Evolutionary conservation across 2,113 vertebrate species (phyloP).

Genomic region (Nicator chloris): DNA sequence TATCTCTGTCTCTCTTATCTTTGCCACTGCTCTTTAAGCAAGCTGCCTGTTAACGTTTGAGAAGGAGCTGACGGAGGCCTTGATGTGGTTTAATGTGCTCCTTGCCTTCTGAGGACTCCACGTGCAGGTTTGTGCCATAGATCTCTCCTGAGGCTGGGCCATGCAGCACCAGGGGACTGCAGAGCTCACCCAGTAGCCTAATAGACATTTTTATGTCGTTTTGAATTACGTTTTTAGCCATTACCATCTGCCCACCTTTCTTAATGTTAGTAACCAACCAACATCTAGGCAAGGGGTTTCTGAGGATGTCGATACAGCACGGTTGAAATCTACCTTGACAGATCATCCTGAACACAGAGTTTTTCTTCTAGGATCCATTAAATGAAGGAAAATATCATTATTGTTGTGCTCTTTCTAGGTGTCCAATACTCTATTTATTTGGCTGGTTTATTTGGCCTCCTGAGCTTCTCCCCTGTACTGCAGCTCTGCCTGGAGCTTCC

Average conservation of each 20-base stretch:
- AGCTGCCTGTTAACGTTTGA: neutral
- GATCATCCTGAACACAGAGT: neutral
- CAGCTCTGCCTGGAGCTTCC: neutral
- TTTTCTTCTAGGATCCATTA: neutral
- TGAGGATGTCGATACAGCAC: neutral
- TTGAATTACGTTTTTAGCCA: neutral
- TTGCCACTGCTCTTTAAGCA: neutral
- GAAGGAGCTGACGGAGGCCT: neutral
- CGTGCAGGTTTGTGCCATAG: neutral
- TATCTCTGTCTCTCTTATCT: neutral
- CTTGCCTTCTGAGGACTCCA: neutral
- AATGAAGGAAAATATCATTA: neutral
- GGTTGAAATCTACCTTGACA: neutral
- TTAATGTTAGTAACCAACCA: neutral
- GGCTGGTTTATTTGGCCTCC: neutral
- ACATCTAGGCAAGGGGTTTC: neutral
- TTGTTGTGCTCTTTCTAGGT: accelerated
- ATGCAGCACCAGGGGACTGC: neutral
- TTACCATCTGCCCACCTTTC: neutral
- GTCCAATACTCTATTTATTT: neutral
- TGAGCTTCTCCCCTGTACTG: neutral
- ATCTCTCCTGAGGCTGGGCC: neutral
- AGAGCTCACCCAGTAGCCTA: neutral
- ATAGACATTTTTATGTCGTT: neutral
- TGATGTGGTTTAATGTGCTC: constrained; percentile 2